Conservation (phyloP, 2,113 vertebrate genomes). For the Sebastes fasciatus region DNA sequence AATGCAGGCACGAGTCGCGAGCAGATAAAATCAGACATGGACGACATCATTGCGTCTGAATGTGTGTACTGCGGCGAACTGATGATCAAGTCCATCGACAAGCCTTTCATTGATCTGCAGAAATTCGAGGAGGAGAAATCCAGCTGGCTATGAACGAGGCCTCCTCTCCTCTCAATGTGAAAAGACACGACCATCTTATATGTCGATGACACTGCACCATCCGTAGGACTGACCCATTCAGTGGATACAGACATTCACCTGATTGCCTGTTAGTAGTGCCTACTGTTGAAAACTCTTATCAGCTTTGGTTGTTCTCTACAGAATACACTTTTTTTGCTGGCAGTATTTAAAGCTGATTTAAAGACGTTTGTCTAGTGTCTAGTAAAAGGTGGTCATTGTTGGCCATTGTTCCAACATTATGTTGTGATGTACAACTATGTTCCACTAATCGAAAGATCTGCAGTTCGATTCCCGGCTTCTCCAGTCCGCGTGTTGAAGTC, state of each 20-base stretch:
- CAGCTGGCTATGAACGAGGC: slow-evolving; percentile 90
- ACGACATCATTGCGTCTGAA: slow-evolving; percentile 93
- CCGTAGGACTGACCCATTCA: background rate
- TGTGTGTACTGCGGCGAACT: slow-evolving; percentile 97
- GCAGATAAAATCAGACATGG: slow-evolving; percentile 95
- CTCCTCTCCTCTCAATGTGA: background rate
- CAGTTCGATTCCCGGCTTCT: too few relatives aligned
- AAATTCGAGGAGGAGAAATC: slow-evolving; percentile 93
- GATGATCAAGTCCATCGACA: slow-evolving; percentile 96
- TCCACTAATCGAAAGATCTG: too few relatives aligned
- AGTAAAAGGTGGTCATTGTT: slow-evolving; percentile 9
- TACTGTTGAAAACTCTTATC: slow-evolving; percentile 33
- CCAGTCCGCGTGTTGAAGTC: too few relatives aligned
- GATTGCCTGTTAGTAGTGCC: slow-evolving; percentile 51
- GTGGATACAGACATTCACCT: slow-evolving; percentile 20
- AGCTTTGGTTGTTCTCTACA: slow-evolving; percentile 31
- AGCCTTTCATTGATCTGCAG: slow-evolving; percentile 94
- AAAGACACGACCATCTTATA: background rate
- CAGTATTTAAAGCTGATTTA: slow-evolving; percentile 35
- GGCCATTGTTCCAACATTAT: background rate
- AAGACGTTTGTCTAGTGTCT: slow-evolving; percentile 51
- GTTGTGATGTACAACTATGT: background rate
- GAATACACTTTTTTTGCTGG: slow-evolving; percentile 36
- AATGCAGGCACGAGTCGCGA: slow-evolving; percentile 90
- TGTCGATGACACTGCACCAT: slow-evolving; percentile 7